Evolutionary conservation across 2,113 vertebrate genomes (phyloP), one percentile per base, ranked within the genome.

Genomic region (Xyliphius kryptos): DNA sequence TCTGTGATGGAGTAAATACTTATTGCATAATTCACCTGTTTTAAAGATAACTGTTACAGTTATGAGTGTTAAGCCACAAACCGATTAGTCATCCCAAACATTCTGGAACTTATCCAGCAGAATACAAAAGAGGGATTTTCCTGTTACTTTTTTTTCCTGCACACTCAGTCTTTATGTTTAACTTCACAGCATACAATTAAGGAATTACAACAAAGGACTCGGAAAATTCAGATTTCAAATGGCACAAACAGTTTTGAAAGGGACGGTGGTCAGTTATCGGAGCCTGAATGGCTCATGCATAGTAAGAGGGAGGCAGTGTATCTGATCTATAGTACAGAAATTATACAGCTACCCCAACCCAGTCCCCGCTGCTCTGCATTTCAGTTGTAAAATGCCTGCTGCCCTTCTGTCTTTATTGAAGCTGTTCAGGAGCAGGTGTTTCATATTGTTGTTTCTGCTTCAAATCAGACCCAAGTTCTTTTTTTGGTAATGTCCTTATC

Each of bases 351-450:
- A 36, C 56, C 60, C 44, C 69, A 50, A n/a, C 7, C 55, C 50
- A 41, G 22, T 50, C 51, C 67, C 48, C 37, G 63, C 71, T 44
- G 77, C 74, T 65, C 69, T 80, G 71, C 68, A 76, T 66, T 68
- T 15, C 63, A 77, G 74, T 73, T 69, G 67, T 6, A 62, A 73
- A 76, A 65, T 76, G 73, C 71, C 72, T 71, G 79, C 78, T 80
- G 76, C 72, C 78, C 56, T 56, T 69, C 70, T 66, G 72, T 81
- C 78, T 79, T 82, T 80, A 81, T 75, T 74, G 56, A 60, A 75
- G 77, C 78, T 63, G 77, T 69, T 68, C 76, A 72, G 73, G 73
- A 79, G 84, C 86, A 87, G 84, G 86, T 88, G 84, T 80, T 86
- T 79, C 71, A 54, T 70, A 75, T 74, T 72, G 58, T 74, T n/a